Conservation (phyloP, 2,113 vertebrate species). For the Crotophaga sulcirostris region DNA sequence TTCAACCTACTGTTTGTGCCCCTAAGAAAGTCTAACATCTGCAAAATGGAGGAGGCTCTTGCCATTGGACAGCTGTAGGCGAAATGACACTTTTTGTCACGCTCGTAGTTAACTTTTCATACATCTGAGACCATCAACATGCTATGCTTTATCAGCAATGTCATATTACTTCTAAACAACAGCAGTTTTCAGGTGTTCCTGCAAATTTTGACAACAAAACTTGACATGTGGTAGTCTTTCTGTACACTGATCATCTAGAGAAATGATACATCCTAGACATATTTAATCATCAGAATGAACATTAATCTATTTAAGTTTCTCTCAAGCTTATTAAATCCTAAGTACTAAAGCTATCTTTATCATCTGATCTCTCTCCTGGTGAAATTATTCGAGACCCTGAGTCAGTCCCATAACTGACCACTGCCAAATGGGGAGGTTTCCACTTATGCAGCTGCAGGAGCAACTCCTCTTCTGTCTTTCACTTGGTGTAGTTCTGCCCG, state of each 20-base stretch:
- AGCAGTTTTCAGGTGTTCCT: not conserved
- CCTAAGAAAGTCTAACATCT: not conserved
- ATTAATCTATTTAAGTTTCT: not conserved
- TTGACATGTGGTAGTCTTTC: not conserved
- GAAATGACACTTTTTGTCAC: fast-evolving
- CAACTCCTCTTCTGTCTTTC: not conserved
- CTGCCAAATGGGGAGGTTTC: not conserved
- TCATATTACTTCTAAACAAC: not conserved
- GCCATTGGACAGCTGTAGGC: not conserved
- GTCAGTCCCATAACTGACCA: not conserved
- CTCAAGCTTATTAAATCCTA: not conserved
- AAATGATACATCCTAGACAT: fast-evolving
- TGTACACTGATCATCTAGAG: fast-evolving
- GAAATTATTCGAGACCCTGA: not conserved
- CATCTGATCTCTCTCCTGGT: not conserved
- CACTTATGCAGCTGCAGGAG: not conserved
- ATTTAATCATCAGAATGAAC: not conserved
- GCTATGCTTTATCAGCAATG: not conserved
- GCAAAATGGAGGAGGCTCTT: not conserved
- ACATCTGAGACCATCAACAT: not conserved
- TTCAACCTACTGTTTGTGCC: not conserved
- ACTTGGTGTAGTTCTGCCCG: not conserved
- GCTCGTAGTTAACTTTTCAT: not conserved
- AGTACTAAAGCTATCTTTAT: not conserved
- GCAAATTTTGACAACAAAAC: not conserved